Conservation (phyloP, 30 jellyfish, hydroid and myxozoan species). For the Euphysa ruthae region DNA sequence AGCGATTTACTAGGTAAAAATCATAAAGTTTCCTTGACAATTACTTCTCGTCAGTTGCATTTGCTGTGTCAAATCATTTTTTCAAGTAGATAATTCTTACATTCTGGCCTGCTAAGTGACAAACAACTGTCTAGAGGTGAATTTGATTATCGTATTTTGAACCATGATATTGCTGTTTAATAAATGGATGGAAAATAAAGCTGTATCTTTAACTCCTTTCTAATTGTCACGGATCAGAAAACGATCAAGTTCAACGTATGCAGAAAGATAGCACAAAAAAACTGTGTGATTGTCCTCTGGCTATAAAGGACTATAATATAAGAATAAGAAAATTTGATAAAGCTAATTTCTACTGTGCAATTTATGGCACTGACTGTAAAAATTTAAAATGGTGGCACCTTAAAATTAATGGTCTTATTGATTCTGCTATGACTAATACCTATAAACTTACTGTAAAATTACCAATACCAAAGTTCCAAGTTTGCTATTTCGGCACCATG, state of each 20-base stretch:
- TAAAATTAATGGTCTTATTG: slow-evolving; percentile 39
- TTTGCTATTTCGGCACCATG: slow-evolving; percentile 43
- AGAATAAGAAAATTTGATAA: slow-evolving; percentile 50
- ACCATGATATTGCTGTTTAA: slow-evolving; percentile 18
- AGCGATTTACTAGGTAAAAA: slow-evolving; percentile 20
- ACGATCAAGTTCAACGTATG: not conserved
- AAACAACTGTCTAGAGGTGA: slow-evolving; percentile 42
- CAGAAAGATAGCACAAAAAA: slow-evolving; percentile 36
- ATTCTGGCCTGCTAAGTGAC: slow-evolving; percentile 20
- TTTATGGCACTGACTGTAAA: slow-evolving; percentile 41
- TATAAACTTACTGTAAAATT: slow-evolving; percentile 29
- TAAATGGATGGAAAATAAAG: slow-evolving; percentile 53
- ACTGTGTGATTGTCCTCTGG: slow-evolving; percentile 33
- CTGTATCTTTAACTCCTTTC: slow-evolving; percentile 43
- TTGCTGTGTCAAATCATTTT: slow-evolving; percentile 43
- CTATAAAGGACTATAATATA: slow-evolving; percentile 42
- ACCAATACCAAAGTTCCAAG: not conserved
- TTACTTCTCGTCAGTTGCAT: slow-evolving; percentile 34
- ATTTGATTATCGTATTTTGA: slow-evolving; percentile 13
- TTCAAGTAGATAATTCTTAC: slow-evolving; percentile 22
- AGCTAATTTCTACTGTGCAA: slow-evolving; percentile 65
- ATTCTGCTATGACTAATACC: slow-evolving; percentile 43
- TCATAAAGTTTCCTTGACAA: slow-evolving; percentile 43
- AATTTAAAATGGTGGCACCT: slow-evolving; percentile 65
- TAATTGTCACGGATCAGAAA: slow-evolving; percentile 41